phyloP scores from a whole-genome alignment of 2,113 vertebrate species.

The Cranoglanis bouderius region DNA sequence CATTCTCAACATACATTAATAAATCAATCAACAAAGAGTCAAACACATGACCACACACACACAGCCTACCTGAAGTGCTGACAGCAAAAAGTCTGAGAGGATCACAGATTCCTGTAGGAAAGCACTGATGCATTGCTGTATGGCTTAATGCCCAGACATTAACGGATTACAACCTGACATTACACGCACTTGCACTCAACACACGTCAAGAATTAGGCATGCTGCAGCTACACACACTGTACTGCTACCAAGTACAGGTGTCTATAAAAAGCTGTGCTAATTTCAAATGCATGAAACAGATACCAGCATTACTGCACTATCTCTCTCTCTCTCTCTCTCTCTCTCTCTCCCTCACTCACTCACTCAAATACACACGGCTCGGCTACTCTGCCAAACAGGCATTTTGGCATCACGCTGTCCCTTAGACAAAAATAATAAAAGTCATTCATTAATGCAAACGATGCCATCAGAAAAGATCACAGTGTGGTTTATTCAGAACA shows the following conservation, averaged over 20 bases:
- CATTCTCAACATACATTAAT: background rate
- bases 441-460: background rate
- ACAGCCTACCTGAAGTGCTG: conserved; percentile 7
- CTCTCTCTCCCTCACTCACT: background rate
- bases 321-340: conserved; percentile 13
- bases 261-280: conserved; percentile 48
- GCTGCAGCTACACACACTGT: conserved; percentile 12
- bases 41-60: background rate
- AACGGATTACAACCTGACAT: conserved; percentile 31
- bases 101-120: background rate
- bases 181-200: background rate
- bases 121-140: background rate
- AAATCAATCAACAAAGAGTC: conserved; percentile 3
- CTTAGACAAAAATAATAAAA: background rate
- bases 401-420: background rate
- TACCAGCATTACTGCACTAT: conserved; percentile 20
- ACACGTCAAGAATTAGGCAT: conserved; percentile 37
- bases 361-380: background rate
- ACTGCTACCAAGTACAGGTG: conserved; percentile 36
- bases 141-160: conserved; percentile 18
- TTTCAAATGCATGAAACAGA: conserved; percentile 47
- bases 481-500: background rate
- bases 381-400: background rate
- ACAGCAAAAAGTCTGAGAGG: conserved; percentile 5
- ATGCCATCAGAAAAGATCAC: background rate